Percentiles rank a stretch among this genome's conserved stretches.
Conservation (phyloP, 2,113 vertebrate species). For the Rhodinocichla rosea region DNA sequence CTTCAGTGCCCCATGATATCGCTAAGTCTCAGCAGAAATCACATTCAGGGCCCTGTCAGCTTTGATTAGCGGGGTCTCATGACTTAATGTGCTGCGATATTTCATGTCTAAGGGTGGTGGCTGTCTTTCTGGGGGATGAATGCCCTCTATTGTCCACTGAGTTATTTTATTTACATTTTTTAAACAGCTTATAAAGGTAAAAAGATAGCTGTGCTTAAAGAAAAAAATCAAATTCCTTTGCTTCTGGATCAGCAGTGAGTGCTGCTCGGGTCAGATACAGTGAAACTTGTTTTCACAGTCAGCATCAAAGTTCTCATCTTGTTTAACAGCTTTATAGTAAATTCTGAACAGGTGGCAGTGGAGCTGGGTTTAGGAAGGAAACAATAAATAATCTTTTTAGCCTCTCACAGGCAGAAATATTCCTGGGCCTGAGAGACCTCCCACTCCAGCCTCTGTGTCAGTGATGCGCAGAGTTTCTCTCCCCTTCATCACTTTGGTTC, state of each 20-base stretch:
- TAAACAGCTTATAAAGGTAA: constrained; percentile 80
- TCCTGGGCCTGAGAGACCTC: constrained; percentile 39
- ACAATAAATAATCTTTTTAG: constrained; percentile 68
- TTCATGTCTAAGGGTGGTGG: constrained; percentile 72
- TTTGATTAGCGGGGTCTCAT: constrained; percentile 75
- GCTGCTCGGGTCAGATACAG: constrained; percentile 45
- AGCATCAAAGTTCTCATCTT: constrained; percentile 50
- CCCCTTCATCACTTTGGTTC: not conserved
- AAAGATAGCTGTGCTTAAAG: constrained; percentile 69
- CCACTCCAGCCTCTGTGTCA: not conserved
- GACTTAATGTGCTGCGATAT: constrained; percentile 73
- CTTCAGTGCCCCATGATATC: constrained; percentile 74
- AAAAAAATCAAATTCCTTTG: constrained; percentile 57
- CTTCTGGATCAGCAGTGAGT: constrained; percentile 28
- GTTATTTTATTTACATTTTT: constrained; percentile 81
- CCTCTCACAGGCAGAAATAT: constrained; percentile 67
- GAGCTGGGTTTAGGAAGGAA: constrained; percentile 57
- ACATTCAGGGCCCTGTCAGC: constrained; percentile 76
- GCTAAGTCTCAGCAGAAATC: constrained; percentile 64
- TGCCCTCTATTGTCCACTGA: constrained; percentile 73
- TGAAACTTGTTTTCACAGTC: constrained; percentile 46
- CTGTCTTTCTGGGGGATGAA: constrained; percentile 69
- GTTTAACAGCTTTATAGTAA: constrained; percentile 69
- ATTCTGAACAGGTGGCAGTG: constrained; percentile 65
- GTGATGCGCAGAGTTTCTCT: not conserved